A percentile compares a stretch with the other conserved stretches of the same genome.
These are phyloP conservation scores for Carcharodon carcharias DNA, from an alignment of 2,797 vertebrate species.

Conservation along the genomic window DNA sequence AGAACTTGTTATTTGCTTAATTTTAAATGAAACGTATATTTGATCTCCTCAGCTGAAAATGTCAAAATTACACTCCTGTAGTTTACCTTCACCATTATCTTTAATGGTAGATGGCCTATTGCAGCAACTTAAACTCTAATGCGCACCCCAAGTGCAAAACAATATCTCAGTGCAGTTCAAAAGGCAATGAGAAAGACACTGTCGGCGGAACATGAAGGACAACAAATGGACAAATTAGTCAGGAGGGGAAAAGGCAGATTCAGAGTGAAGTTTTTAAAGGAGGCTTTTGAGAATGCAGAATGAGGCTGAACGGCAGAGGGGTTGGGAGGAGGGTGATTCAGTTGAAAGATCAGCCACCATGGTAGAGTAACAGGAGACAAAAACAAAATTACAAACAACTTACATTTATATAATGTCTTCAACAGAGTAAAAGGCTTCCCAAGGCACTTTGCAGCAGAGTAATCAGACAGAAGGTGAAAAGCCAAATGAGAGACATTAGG, in stretches of 20 bases:
- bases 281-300: background rate
- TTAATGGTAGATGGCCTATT: background rate
- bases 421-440: background rate
- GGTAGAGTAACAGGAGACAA: background rate
- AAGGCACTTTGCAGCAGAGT: background rate
- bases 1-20: background rate
- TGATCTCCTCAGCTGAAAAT: background rate
- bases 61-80: background rate
- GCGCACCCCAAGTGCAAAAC: background rate
- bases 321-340: background rate
- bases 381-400: background rate
- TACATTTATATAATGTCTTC: background rate
- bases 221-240: background rate
- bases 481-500: background rate
- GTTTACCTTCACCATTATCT: background rate
- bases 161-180: background rate
- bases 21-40: background rate
- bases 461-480: background rate
- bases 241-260: background rate
- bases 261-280: background rate
- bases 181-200: background rate
- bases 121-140: background rate
- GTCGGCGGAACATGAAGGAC: background rate
- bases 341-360: background rate
- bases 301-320: background rate